Evolutionary conservation across 1,140 invertebrate genomes (phyloP), one percentile per base, ranked within the genome.

Genomic region (Aphelenchoides avenae): DNA sequence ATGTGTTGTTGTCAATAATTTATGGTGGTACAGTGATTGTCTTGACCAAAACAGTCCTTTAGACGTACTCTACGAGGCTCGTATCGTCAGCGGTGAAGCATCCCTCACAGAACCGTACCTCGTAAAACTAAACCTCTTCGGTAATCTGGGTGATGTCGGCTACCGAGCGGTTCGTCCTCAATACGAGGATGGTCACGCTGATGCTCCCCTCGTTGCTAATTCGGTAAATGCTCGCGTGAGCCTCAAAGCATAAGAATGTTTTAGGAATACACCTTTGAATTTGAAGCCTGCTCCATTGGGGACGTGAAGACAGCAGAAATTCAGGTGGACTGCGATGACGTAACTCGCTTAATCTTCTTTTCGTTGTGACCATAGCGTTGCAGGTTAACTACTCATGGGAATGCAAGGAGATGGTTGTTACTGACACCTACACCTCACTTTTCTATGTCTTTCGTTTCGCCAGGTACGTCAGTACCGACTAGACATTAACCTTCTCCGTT

Each of bases 231-330:
- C n/a, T n/a, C n/a, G n/a, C n/a, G n/a, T n/a, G n/a, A n/a, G n/a
- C n/a, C n/a, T n/a, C n/a, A n/a, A n/a, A n/a, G n/a, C n/a, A n/a
- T n/a, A n/a, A n/a, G n/a, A n/a, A n/a, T n/a, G n/a, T 55, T 68
- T 57, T n/a, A 57, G 62, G n/a, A 18, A 9, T 49, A 36, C 22
- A 27, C 52, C 13, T 67, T 67, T 44, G 61, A 70, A 24, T 57
- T 67, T 15, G 65, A 67, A 57, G 66, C 65, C 11, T 58, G 56
- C 13, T 71, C 65, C 11, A 57, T 67, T 22, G 65, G 65, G 18
- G 62, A 58, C 15, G 13, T 71, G 22, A 57, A 20, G 13, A 43
- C 30, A 0, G 61, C 68, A 1, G 68, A 67, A 40, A 34, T 67
- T 27, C 11, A 20, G 33, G 67, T 67, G n/a, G 39, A 43, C 5